Evolutionary conservation across 1,140 invertebrate genomes (phyloP).

Genomic region (Coenobita brevimanus): DNA sequence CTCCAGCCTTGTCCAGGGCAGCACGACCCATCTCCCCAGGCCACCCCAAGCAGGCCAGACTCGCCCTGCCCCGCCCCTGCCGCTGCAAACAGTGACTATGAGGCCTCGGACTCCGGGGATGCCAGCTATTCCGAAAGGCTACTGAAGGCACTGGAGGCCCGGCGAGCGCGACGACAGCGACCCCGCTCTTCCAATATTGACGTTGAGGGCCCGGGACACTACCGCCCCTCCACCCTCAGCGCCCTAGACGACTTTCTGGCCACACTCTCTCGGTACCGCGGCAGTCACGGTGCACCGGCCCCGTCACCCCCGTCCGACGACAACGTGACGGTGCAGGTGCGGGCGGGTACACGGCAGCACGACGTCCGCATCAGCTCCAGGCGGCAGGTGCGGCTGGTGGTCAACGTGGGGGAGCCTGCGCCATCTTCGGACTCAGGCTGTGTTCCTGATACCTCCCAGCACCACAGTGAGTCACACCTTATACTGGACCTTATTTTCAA

Average conservation of each 20-base stretch:
- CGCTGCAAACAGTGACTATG: slow-evolving; percentile 40
- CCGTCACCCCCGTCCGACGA: not conserved
- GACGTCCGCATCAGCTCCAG: slow-evolving; percentile 49
- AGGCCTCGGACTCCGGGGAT: slow-evolving; percentile 48
- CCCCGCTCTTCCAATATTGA: slow-evolving; percentile 56
- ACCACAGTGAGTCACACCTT: slow-evolving; percentile 49
- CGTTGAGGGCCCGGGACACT: slow-evolving; percentile 19
- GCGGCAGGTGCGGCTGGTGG: slow-evolving; percentile 55
- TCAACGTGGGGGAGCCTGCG: slow-evolving; percentile 36
- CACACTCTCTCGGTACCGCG: slow-evolving; percentile 45
- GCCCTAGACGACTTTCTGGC: slow-evolving; percentile 49
- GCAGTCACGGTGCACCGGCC: not conserved
- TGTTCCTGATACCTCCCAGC: slow-evolving; percentile 37
- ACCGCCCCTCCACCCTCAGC: slow-evolving; percentile 41
- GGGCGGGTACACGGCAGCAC: slow-evolving; percentile 50
- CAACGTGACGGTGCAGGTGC: slow-evolving; percentile 54
- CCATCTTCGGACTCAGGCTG: slow-evolving; percentile 43
- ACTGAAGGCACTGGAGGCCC: slow-evolving; percentile 40
- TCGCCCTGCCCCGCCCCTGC: not conserved
- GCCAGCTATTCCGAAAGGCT: slow-evolving; percentile 50
- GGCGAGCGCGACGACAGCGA: slow-evolving; percentile 28
- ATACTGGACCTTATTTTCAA: too few species aligned
- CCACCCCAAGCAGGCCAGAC: slow-evolving; percentile 9
- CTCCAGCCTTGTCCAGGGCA: slow-evolving; percentile 1
- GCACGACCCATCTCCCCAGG: not conserved